These are phyloP conservation scores for Scaeva pyrastri DNA, from an alignment of 2,888 invertebrate species.

Conservation along the genomic window DNA sequence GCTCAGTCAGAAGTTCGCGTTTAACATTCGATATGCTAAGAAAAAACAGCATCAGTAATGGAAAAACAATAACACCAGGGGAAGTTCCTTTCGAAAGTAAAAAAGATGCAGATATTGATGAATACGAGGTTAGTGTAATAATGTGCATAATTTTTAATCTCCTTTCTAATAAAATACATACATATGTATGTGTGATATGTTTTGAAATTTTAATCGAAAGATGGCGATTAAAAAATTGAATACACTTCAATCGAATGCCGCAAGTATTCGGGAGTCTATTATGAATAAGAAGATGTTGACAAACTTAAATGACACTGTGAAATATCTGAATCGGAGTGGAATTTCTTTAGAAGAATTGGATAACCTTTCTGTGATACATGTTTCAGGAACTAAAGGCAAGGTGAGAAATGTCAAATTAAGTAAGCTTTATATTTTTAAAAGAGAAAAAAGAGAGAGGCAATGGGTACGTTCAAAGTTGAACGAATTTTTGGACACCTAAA, in stretches of 20 bases:
- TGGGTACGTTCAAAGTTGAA: no score
- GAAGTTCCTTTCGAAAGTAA: neutral
- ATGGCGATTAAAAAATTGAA: slow-evolving; percentile 88
- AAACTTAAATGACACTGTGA: slow-evolving; percentile 85
- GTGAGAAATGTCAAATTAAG: slow-evolving; percentile 79
- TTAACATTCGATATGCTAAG: slow-evolving; percentile 42
- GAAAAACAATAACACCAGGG: neutral
- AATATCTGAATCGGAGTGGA: slow-evolving; percentile 88
- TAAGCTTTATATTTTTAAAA: neutral
- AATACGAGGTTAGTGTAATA: slow-evolving; percentile 55
- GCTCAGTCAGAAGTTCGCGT: slow-evolving; percentile 55
- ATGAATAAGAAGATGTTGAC: slow-evolving; percentile 80
- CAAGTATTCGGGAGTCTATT: slow-evolving; percentile 85
- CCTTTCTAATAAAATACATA: neutral
- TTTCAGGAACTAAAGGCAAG: slow-evolving; percentile 99
- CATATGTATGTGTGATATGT: no score
- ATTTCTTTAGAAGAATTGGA: slow-evolving; percentile 88
- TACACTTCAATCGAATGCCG: slow-evolving; percentile 89
- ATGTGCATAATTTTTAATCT: neutral
- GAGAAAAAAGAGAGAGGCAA: neutral
- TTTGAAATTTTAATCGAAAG: slow-evolving; percentile 20
- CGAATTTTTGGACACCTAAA: no score
- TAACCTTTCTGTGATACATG: slow-evolving; percentile 93
- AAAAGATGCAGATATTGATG: neutral
- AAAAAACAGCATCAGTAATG: slow-evolving; percentile 9